Evolutionary conservation across 2,113 vertebrate species (phyloP).

Genomic region (Lepus timidus): DNA sequence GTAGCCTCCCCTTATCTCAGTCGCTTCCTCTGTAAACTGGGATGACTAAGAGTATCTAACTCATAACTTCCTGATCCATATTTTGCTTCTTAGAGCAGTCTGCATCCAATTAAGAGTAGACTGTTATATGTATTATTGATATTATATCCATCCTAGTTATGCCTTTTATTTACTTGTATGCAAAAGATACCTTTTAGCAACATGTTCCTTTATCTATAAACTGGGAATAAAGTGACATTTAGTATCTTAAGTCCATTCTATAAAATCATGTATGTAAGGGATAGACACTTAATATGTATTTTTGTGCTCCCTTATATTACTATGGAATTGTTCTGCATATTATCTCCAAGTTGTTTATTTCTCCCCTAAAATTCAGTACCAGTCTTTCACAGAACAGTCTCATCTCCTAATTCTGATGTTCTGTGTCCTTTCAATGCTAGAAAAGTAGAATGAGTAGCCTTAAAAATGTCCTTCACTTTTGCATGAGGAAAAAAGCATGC

Average conservation of each 20-base stretch:
- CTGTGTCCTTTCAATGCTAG: not conserved
- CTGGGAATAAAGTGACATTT: not conserved
- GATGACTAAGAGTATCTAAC: not conserved
- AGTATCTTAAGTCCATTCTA: not conserved
- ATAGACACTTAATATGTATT: not conserved
- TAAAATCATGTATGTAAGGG: not conserved
- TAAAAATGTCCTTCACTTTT: not conserved
- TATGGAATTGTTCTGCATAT: not conserved
- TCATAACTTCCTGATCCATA: not conserved
- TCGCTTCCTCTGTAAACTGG: not conserved
- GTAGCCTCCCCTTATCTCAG: not conserved
- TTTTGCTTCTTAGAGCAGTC: not conserved
- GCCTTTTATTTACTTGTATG: not conserved
- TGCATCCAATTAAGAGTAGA: not conserved
- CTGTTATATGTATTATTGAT: not conserved
- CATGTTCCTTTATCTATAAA: constrained; percentile 12
- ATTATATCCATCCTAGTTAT: not conserved
- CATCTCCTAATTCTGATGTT: not conserved
- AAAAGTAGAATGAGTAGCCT: not conserved
- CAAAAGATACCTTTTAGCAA: not conserved
- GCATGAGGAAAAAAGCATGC: not conserved
- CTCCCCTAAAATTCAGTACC: not conserved
- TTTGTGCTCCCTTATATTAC: too few relatives aligned
- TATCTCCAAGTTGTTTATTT: not conserved
- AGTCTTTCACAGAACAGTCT: not conserved